Percentiles rank a stretch among this genome's conserved stretches.
Conservation (phyloP, 1,140 invertebrate species). For the Wiebesia pumilae region DNA sequence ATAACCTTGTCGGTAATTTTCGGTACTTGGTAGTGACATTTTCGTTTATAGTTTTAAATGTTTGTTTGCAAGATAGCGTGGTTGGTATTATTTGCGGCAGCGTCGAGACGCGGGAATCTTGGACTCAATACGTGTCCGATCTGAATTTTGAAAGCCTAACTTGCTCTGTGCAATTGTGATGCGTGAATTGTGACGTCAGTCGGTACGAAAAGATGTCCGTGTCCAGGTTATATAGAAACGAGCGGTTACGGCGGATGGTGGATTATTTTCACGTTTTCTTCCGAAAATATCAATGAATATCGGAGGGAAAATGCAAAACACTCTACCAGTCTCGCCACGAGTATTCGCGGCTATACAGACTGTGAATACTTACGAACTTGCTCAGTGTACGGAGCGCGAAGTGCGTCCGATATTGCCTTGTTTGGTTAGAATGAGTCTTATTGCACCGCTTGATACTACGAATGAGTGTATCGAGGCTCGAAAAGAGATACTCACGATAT, state of each 20-base stretch:
- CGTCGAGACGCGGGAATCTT: background rate
- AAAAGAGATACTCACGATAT: conserved; percentile 90
- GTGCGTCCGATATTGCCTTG: conserved; percentile 93
- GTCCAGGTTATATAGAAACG: background rate
- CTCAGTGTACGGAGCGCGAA: conserved; percentile 81
- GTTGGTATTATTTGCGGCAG: background rate
- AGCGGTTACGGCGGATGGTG: background rate
- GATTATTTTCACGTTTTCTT: conserved; percentile 10
- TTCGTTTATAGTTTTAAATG: too few species aligned
- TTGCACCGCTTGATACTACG: conserved; percentile 90
- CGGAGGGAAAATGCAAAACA: conserved; percentile 34
- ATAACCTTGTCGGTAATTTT: too few species aligned
- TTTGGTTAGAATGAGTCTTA: conserved; percentile 93
- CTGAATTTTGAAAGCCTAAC: background rate
- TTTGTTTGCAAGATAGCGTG: too few species aligned
- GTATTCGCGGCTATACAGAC: conserved; percentile 87
- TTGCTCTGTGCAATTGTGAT: background rate
- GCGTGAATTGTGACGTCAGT: conserved; percentile 14
- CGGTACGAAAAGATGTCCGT: conserved; percentile 22
- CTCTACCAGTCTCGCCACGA: conserved; percentile 75
- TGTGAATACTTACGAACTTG: conserved; percentile 83
- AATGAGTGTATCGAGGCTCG: conserved; percentile 87
- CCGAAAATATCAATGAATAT: background rate
- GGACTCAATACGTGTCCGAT: background rate
- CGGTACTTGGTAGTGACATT: too few species aligned